Evolutionary conservation across 2,113 vertebrate species (phyloP).

Genomic region (Vulpes lagopus): DNA sequence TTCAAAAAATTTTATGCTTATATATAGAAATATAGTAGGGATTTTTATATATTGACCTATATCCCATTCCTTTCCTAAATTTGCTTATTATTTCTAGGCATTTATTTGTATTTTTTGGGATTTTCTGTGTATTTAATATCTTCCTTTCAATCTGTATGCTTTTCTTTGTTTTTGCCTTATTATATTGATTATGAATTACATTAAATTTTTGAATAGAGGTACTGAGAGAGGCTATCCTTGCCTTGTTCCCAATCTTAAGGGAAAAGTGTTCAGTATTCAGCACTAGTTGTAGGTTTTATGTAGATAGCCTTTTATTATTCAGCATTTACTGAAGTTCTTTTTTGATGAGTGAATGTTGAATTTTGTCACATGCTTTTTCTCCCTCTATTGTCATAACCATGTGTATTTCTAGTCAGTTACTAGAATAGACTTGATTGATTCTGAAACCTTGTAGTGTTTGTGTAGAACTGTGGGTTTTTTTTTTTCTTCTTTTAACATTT

Average conservation of each 20-base stretch:
- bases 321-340: neutral
- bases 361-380: slow-evolving; percentile 3
- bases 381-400: neutral
- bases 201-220: neutral
- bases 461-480: neutral
- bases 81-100: neutral
- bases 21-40: neutral
- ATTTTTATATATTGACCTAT: neutral
- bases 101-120: neutral
- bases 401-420: neutral
- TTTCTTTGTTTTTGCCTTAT: neutral
- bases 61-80: neutral
- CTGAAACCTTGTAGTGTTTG: neutral
- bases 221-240: neutral
- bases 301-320: neutral
- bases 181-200: neutral
- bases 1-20: neutral
- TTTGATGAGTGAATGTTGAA: neutral
- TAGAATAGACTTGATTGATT: neutral
- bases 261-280: neutral
- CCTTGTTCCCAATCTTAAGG: neutral
- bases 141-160: neutral
- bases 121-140: neutral
- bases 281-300: neutral
- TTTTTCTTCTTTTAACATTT: neutral